Base-by-base conservation (phyloP, 2,888 invertebrate genomes). In the Dryobota labecula region DNA sequence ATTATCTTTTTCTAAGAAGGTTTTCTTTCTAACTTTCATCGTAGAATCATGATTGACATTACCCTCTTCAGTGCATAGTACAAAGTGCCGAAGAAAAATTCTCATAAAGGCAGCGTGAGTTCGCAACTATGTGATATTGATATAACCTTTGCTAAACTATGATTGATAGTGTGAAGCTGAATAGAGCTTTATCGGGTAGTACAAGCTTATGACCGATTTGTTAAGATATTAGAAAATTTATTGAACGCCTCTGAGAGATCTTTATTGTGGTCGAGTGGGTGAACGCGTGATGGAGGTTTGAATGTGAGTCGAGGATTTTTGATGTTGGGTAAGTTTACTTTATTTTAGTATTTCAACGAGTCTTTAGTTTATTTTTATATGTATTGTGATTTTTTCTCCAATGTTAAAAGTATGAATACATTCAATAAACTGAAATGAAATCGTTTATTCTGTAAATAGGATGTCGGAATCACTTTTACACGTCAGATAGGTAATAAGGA, bases 91-190 rank as follows among this genome's bases (percentile, higher is more conserved):
- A 84, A 87, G 86, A 89, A 91, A 83, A 91, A 89, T 88, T 86
- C 89, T 87, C 80, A 90, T 91, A 91, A 93, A 93, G 91, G 90
- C 88, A 86, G 84, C 83, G 85, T 95, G 95, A 95, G 89, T 90
- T 86, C 90, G 95, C 95, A 93, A 90, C 88, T 93, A 92, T 88
- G 85, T 85, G 89, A 91, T 94, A 95, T 95, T 94, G 94, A 92
- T 94, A 92, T 93, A 93, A 92, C 92, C 87, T 91, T 89, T 89
- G 87, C 91, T 91, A 91, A 94, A 94, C 92, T 92, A 95, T 95
- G 95, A 95, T 95, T 94, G 95, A 95, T 95, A 95, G 94, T 95
- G 90, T 87, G 82, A 85, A 79, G 83, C 84, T 91, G 92, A 94
- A 94, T 91, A 88, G 92, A 89, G 89, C 88, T 90, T 91, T 94